Evolutionary conservation across 2,113 vertebrate species (phyloP), one percentile per base, ranked within the genome.

Genomic region (Carassius auratus): DNA sequence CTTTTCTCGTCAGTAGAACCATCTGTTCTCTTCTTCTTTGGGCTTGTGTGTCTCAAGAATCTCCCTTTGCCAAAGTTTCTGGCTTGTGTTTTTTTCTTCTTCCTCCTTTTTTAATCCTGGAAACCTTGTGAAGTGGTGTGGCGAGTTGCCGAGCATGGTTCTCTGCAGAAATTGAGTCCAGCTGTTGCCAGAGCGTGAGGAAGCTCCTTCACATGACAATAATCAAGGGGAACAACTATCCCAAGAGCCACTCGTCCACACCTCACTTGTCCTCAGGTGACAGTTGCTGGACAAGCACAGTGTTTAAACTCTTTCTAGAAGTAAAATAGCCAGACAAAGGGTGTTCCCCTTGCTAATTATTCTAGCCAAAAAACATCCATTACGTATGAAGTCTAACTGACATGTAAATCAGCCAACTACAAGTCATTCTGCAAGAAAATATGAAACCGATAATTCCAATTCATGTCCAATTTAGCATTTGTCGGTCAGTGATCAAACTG

Each of bases 11-110:
- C 96, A 95, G 96, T 95, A 95, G 95, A 97, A 97, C 97, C 97
- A 99, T 98, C 98, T 99, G 98, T 99, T 97, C 97, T 96, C 96
- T 96, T 94, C 96, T 96, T 96, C 95, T 95, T 95, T 97, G 95
- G 94, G 83, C 94, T 95, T 95, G 94, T 95, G 81, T 45, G 85
- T 83, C 95, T 96, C 95, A 94, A 96, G 95, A 93, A 94, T 95
- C 93, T 93, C 94, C 90, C 91, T 94, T 95, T 98, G 97, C 96
- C 97, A 98, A 97, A 97, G 96, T 97, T 96, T 96, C 96, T 97
- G 89, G 92, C 91, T 95, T 96, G 94, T 95, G 91, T 89, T 89
- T 84, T 82, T 82, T 82, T 15, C 26, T 89, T 75, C 85, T 94
- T 95, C 64, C 90, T 89, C 91, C 85, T 88, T 90, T 92, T 92